Evolutionary conservation across 2,888 invertebrate species (phyloP), one percentile per base, ranked within the genome.

Genomic region (Eurytoma californica): DNA sequence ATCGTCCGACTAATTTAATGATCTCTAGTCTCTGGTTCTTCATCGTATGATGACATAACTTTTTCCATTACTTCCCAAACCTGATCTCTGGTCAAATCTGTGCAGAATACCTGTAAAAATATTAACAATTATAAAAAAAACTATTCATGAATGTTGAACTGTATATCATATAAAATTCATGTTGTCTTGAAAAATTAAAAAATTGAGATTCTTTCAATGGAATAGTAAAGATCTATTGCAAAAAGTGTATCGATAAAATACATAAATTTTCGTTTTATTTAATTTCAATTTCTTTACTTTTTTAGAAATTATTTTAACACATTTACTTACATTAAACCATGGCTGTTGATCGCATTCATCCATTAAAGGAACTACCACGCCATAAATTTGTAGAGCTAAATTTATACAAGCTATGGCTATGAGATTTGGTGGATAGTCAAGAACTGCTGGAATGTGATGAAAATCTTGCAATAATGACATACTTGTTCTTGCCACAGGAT

Each of bases 51-150:
- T 86, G 94, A 94, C 94, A 97, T 95, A 49, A 97, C 94, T 88
- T 95, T 95, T 86, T 96, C 95, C 93, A 96, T 95, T 80, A 97
- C 95, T 89, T 96, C 96, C 96, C 96, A 96, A 84, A 96, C 94
- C 84, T 94, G 95, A 81, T 96, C 96, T 84, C 95, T 94, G 49
- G 94, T 94, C 78, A 97, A 91, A 86, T 96, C 96, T 86, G 95
- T 95, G 18, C 95, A 95, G 86, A 97, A 95, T 14, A 94, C 94
- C 94, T 95, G 72, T 77, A 83, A 90, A 79, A 82, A 77, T 61
- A 30, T 67, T 77, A 80, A 53, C 16, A 13, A 78, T 51, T 68
- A 79, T 51, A 69, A 80, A 63, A 58, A 76, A 61, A 51, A 39
- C 18, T 72, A 72, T 79, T 79, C 49, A 30, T 79, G 72, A 73